Conservation (phyloP, 2,113 vertebrate genomes). For the Bubo bubo region DNA sequence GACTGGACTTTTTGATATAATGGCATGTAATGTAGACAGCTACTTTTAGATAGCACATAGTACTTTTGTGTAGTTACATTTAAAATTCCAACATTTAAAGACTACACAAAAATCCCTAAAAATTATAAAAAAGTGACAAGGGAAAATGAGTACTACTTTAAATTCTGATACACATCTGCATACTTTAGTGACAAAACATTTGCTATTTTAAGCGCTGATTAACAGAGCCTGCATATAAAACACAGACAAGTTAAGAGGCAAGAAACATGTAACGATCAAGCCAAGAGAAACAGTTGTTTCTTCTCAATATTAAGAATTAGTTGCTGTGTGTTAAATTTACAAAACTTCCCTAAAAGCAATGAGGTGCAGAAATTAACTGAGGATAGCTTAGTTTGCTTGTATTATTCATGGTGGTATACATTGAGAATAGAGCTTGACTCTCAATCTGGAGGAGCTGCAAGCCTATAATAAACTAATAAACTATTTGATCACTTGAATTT, state of each 20-base stretch:
- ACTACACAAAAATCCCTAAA: accelerated
- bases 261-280: neutral
- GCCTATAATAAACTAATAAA: neutral
- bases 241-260: neutral
- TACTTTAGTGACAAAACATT: neutral
- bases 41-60: accelerated
- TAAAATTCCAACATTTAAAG: neutral
- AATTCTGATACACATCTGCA: neutral
- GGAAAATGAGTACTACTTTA: neutral
- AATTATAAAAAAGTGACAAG: neutral
- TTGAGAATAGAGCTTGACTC: accelerated
- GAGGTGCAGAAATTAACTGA: neutral
- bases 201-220: neutral
- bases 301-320: neutral
- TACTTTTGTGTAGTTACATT: neutral
- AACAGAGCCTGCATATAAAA: neutral
- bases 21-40: neutral
- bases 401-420: neutral
- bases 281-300: neutral
- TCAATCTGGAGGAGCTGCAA: neutral
- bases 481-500: neutral
- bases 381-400: neutral
- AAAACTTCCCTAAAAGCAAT: neutral
- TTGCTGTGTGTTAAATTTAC: neutral
- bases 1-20: neutral